Evolutionary conservation across 2,888 invertebrate genomes (phyloP).

Genomic region (Camponotus fellah): DNA sequence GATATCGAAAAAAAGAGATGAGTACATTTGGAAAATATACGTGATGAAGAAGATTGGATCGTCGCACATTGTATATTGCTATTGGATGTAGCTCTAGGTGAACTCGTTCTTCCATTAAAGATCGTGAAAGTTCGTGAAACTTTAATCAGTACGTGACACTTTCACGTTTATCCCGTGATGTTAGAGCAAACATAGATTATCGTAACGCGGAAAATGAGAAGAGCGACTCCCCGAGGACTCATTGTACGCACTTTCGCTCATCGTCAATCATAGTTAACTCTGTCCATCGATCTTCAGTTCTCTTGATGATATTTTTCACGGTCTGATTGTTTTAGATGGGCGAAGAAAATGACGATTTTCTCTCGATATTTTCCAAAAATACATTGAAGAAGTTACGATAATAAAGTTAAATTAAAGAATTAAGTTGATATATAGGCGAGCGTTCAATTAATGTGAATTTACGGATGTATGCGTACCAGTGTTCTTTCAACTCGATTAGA

Average conservation of each 20-base stretch:
- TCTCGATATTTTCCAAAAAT: background rate
- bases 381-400: background rate
- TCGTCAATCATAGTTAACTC: constrained; percentile 77
- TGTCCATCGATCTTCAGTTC: constrained; percentile 62
- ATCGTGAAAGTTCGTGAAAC: constrained; percentile 74
- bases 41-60: constrained; percentile 32
- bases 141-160: constrained; percentile 67
- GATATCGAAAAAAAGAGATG: constrained; percentile 43
- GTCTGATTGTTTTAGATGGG: constrained; percentile 29
- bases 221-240: constrained; percentile 61
- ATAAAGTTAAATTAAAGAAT: background rate
- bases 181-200: constrained; percentile 50
- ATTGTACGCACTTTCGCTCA: constrained; percentile 59
- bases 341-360: background rate
- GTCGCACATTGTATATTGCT: constrained; percentile 45
- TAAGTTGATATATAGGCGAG: background rate
- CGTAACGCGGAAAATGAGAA: constrained; percentile 56
- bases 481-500: background rate
- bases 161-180: constrained; percentile 72
- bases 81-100: constrained; percentile 72
- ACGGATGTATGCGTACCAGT: no score
- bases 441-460: background rate
- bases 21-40: constrained; percentile 29
- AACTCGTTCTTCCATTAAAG: constrained; percentile 70
- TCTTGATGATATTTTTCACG: constrained; percentile 38